Evolutionary conservation across 2,113 vertebrate species (phyloP).

Genomic region (Sporophila hypoxantha): DNA sequence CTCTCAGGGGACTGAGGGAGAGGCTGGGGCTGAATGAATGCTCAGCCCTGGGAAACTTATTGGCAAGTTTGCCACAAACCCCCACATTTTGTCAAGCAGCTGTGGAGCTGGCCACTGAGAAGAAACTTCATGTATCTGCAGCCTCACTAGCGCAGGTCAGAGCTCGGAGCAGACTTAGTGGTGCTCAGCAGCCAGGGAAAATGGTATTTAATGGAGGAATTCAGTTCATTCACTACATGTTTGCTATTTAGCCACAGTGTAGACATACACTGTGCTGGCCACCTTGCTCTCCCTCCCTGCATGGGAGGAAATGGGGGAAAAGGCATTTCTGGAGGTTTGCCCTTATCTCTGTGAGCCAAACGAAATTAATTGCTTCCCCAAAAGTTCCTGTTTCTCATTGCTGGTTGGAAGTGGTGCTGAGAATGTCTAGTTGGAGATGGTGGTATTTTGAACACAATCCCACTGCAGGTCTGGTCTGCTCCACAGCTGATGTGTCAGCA

Average conservation of each 20-base stretch:
- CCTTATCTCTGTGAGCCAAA: background rate
- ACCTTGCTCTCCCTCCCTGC: background rate
- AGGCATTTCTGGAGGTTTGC: background rate
- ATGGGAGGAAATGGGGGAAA: background rate
- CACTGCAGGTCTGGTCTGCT: background rate
- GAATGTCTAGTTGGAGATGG: background rate
- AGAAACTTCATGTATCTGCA: background rate
- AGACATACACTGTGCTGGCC: background rate
- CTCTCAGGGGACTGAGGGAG: background rate
- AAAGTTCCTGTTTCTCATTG: background rate
- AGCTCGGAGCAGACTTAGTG: accelerated
- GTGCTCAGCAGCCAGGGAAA: background rate
- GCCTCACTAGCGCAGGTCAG: background rate
- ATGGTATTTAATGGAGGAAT: background rate
- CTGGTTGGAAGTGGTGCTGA: background rate
- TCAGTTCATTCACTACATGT: background rate
- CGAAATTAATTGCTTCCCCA: background rate
- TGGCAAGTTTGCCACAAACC: background rate
- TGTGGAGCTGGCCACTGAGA: background rate
- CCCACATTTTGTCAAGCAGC: background rate
- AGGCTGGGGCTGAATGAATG: background rate
- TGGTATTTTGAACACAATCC: background rate
- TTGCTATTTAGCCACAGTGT: background rate
- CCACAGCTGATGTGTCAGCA: background rate
- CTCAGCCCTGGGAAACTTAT: background rate